These are phyloP conservation scores for Homalodisca vitripennis DNA, from an alignment of 1,140 invertebrate genomes.

Conservation along the genomic window DNA sequence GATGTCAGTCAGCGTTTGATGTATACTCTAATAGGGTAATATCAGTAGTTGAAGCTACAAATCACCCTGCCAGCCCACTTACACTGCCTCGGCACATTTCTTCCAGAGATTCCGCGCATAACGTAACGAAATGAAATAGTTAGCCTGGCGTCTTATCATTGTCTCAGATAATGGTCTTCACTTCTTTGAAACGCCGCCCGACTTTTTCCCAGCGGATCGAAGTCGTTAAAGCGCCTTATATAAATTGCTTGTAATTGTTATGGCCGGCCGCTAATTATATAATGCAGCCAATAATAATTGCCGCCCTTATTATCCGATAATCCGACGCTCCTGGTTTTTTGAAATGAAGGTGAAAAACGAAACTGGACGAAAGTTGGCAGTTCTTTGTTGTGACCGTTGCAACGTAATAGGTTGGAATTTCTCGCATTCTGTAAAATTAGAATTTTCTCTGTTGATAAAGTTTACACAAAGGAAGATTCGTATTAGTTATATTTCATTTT, in stretches of 20 bases:
- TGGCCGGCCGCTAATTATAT: neutral
- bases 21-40: neutral
- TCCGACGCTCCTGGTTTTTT: neutral
- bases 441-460: too few species aligned
- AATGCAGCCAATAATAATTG: neutral
- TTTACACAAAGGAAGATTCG: too few species aligned
- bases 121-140: neutral
- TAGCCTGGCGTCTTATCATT: neutral
- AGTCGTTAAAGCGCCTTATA: conserved; percentile 5
- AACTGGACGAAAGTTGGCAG: neutral
- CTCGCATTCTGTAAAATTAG: too few species aligned
- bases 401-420: too few species aligned
- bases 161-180: neutral
- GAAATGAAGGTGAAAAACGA: too few species aligned
- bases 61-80: neutral
- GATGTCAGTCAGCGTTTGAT: neutral
- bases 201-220: conserved; percentile 14
- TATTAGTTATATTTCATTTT: too few species aligned
- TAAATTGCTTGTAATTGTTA: conserved; percentile 8
- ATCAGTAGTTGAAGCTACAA: neutral
- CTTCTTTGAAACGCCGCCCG: conserved; percentile 10
- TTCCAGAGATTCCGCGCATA: neutral
- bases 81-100: neutral
- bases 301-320: conserved; percentile 1
- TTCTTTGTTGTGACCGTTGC: too few species aligned